Evolutionary conservation across 2,113 vertebrate species (phyloP), one percentile per base, ranked within the genome.

Genomic region (Cottus gobio): DNA sequence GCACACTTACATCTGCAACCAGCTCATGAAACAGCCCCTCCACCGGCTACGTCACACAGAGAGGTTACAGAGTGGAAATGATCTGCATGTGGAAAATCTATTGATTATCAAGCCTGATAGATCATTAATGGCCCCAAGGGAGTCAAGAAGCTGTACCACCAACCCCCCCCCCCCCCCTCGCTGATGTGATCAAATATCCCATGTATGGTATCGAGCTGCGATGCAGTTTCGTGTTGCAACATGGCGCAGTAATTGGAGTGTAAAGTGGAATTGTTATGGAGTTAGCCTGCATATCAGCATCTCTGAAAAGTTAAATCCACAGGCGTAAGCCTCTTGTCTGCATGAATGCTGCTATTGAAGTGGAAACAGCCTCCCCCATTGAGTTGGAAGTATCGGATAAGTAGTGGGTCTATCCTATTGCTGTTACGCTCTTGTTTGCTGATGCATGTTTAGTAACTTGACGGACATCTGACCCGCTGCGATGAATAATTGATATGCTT

Each of bases 381-480:
- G 87, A 91, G 83, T 77, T 90, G 85, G 89, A 88, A 88, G 87
- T 87, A 93, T 92, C 57, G 37, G 84, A 85, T 88, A 87, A 86
- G 90, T 90, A 84, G 73, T 30, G 22, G 50, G 63, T 5, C 80
- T 85, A 82, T 93, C 92, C 80, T 82, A 48, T 92, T 92, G 80
- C 91, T 86, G 86, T 81, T 88, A 79, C 54, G 42, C 89, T 85
- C 84, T 88, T 91, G 91, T 92, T 93, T 90, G 89, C 90, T 83
- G 91, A 82, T 90, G 91, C 88, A 80, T 93, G 93, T 93, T 91
- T 90, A 86, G 91, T 90, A 89, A 93, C 85, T 91, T 26, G 4
- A 79, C 22, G 79, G 90, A 90, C 90, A 94, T 79, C 79, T 20
- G 89, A 94, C 83, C 90, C 31, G 5, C 74, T 5, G 52, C 56